Evolutionary conservation across 1,140 invertebrate genomes (phyloP), one percentile per base, ranked within the genome.

Genomic region (Ectropis grisescens): DNA sequence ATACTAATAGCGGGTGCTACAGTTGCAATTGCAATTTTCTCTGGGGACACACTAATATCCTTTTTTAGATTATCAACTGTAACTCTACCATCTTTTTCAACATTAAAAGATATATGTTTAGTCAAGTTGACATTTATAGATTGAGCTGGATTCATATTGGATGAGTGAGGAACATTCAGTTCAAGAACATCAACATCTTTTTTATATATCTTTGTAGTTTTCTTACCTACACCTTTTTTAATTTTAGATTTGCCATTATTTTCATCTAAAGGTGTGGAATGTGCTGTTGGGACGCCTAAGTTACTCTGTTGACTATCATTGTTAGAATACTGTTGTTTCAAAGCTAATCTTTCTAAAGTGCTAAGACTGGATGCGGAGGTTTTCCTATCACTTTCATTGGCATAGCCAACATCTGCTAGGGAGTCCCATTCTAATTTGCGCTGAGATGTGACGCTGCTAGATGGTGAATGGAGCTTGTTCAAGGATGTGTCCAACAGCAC

Each of bases 361-460:
- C 86, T 86, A 1, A 87, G 42, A 27, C 56, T 82, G 41, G 43
- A 84, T 59, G 47, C 68, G 37, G 42, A 78, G 2, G 48, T 64
- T 41, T 81, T 81, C 24, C 58, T 65, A 9, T 80, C 75, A 56
- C 76, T 84, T 41, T 74, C 75, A 60, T 88, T 86, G 12, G 58
- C 82, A 70, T 92, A 92, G 2, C 90, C 91, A 23, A 91, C 90
- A 75, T 92, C 90, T 4, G 89, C 90, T 29, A 90, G 85, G 39
- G 88, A 91, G 57, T 91, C 90, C 90, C 90, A 91, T 72, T 92
- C 90, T 2, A 92, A 60, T 41, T 86, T 88, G 4, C 86, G 80
- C 46, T 87, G 84, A 1, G 88, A 90, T 2, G 85, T 83, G 1
- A 88, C 58, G 55, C 89, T 90, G 30, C 88, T 89, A 16, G 85